These are phyloP conservation scores for Danio choprae DNA, from an alignment of 2,797 vertebrate species.

Conservation along the genomic window DNA sequence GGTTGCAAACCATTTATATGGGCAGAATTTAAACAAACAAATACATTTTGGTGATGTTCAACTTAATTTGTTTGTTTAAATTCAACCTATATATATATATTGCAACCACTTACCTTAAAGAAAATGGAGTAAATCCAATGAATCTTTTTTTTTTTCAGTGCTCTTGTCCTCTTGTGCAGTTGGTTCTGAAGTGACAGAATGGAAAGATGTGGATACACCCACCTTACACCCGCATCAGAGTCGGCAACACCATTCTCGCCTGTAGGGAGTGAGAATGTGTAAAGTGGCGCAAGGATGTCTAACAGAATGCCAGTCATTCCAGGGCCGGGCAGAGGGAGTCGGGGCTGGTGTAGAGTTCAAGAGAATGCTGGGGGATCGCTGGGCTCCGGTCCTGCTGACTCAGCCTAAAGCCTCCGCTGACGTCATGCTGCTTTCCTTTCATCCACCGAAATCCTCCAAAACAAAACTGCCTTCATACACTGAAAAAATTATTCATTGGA, in stretches of 20 bases:
- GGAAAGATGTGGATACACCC: constrained; percentile 53
- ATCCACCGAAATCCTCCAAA: neutral
- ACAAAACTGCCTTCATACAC: neutral
- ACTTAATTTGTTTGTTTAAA: no score
- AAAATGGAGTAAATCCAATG: no score
- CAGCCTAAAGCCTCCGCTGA: constrained; percentile 30
- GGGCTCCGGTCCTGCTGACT: constrained; percentile 56
- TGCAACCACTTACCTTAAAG: no score
- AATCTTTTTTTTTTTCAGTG: no score
- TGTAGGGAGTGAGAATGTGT: constrained; percentile 77
- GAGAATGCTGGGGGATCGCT: constrained; percentile 68
- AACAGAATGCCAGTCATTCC: constrained; percentile 79
- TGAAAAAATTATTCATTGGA: no score
- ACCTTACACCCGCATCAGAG: constrained; percentile 55
- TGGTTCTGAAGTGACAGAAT: constrained; percentile 61
- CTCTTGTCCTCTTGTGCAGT: constrained; percentile 21
- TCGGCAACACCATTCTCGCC: constrained; percentile 70
- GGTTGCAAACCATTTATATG: no score
- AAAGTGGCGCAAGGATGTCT: constrained; percentile 77
- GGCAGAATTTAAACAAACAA: no score
- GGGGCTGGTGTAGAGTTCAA: constrained; percentile 58
- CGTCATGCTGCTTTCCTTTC: neutral
- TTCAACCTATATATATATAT: no score
- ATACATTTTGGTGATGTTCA: no score
- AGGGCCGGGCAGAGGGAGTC: constrained; percentile 45